Evolutionary conservation across 1,140 invertebrate species (phyloP), one percentile per base, ranked within the genome.

Genomic region (Diorhabda sublineata): DNA sequence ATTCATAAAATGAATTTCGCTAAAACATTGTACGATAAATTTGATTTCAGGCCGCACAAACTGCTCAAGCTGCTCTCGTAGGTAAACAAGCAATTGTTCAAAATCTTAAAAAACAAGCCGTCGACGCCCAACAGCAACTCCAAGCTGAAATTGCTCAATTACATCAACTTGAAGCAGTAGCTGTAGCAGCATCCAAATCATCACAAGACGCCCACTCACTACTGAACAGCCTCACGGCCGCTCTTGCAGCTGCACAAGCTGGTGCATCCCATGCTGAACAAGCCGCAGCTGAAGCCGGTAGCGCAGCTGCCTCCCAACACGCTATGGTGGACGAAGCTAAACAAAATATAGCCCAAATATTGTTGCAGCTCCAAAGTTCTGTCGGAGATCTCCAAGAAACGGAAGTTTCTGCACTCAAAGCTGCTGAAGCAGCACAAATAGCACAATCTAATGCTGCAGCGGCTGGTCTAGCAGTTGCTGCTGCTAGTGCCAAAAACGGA

Each of bases 371-470:
- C 4, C 73, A 76, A 58, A 68, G 70, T 11, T 73, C 75, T 11
- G 42, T 73, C 9, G 45, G 43, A 7, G 73, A 71, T 41, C 68
- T 76, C 5, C 69, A 71, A n/a, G 67, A 75, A 62, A 76, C 75
- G 56, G 72, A 76, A 71, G 56, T 66, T 61, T 62, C 71, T 2
- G 74, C 74, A 2, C 64, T 69, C 47, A 75, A 72, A 56, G 75
- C 75, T 1, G 56, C 71, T 4, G 69, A 72, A 68, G 60, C 75
- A 58, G 75, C 75, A 5, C 73, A 76, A 42, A 67, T 72, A 4
- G 75, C 75, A 3, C 73, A 76, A 61, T 71, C 69, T n/a, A 76
- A 76, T 45, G 75, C 75, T n/a, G 75, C 75, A n/a, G 75, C 73
- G 7, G 75, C 75, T 43, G 73, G 73, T 44, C 67, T 69, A 42